Evolutionary conservation across 2,113 vertebrate species (phyloP), one percentile per base, ranked within the genome.

Genomic region (Suncus etruscus): DNA sequence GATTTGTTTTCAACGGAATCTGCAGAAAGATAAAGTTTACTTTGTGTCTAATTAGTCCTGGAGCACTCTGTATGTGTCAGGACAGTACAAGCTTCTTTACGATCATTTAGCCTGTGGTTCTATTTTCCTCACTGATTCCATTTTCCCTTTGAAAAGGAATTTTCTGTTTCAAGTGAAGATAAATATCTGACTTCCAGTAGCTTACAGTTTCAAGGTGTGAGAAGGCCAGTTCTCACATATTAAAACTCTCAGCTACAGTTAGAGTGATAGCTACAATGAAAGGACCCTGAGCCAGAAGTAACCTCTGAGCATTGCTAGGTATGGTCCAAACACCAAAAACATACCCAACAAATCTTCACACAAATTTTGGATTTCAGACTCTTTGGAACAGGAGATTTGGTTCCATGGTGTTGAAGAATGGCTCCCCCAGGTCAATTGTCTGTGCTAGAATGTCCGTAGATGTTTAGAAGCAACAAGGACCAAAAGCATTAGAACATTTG

Each of bases 251-350:
- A 39, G 39, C 39, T 39, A 39, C 39, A 39, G 51, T 54, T 10
- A 22, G 6, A 22, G 14, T 61, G 58, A 8, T 20, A 61, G 58
- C 22, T 20, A 61, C 18, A 22, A 54, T 61, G 58, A 20, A 61
- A 61, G 58, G 58, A 61, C 4, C 58, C 58, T 22, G 58, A 61
- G 58, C 58, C 18, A 22, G 58, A 16, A 39, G 39, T 39, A 39
- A 39, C 39, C 39, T 39, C 39, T 39, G 39, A 39, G 39, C 39
- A 39, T 39, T 39, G 39, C 39, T 39, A 39, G 39, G 39, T 39
- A 39, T 39, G 39, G 25, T 20, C 22, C 29, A 66, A 31, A 14
- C 11, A 92, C 90, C 39, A 58, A 91, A 93, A 61, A 54, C 10
- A 54, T 54, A 61, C 7, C 22, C 22, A 61, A 20, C 58, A 12